Evolutionary conservation across 2,797 vertebrate genomes (phyloP).

Genomic region (Cygnus olor): DNA sequence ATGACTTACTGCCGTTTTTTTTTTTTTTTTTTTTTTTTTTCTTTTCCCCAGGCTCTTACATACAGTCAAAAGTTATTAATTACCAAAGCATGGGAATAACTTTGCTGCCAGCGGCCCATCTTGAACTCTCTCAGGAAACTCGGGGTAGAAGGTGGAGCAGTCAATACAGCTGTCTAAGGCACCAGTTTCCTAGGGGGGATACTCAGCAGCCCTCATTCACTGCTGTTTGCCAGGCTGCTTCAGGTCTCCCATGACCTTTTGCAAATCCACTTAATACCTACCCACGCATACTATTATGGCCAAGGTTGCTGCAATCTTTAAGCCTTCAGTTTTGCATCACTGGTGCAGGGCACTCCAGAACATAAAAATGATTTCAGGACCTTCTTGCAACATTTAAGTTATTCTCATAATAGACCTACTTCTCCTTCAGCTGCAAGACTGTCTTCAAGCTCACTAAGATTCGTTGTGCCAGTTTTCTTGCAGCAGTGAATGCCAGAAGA

Average conservation of each 20-base stretch:
- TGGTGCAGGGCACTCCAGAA: background rate
- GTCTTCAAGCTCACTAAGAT: background rate
- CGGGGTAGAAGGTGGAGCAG: background rate
- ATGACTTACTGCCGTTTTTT: background rate
- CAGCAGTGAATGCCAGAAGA: background rate
- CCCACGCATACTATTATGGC: background rate
- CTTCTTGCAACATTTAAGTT: background rate
- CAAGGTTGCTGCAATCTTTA: conserved; percentile 37
- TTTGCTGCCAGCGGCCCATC: background rate
- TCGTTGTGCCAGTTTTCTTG: background rate
- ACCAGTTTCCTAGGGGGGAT: background rate
- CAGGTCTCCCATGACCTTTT: conserved; percentile 26
- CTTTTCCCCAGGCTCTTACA: background rate
- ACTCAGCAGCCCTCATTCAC: background rate
- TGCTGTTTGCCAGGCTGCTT: background rate
- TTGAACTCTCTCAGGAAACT: background rate
- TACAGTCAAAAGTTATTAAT: background rate
- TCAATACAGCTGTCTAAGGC: background rate
- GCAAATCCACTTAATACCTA: conserved; percentile 40
- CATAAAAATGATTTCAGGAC: background rate
- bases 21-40: background rate
- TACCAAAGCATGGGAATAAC: background rate
- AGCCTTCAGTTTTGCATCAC: conserved; percentile 22
- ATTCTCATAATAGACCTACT: background rate
- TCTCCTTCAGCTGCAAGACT: background rate